Base-by-base conservation (phyloP, 1,140 invertebrate species). In the Penaeus chinensis region DNA sequence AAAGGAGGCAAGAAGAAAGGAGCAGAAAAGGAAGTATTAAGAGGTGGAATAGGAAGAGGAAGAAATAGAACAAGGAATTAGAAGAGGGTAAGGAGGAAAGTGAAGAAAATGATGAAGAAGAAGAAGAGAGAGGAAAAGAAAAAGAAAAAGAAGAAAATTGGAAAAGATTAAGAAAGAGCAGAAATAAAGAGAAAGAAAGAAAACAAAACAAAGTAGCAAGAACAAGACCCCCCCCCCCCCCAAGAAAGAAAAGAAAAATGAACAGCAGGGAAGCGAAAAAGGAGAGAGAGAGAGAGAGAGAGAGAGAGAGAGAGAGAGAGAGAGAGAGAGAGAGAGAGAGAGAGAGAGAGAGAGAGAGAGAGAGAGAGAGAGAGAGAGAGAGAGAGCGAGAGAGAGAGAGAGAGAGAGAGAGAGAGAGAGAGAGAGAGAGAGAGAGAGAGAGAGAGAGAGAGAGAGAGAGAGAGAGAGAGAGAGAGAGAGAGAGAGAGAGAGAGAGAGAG, bases 311-410 rank as follows among this genome's bases (percentile, higher is more conserved):
- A 42, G 60, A 79, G n/a, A 54, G 16, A 20, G 42, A 47, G 60
- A 10, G 3, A 42, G 16, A 79, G 22, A 37, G 60, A 11, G 37
- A 4, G 42, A 79, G 10, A 47, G 63, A 65, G 63, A 65, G 63
- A n/a, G 18, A 19, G 18, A 22, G 22, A 66, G 78, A 60, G 47
- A 80, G 47, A 80, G 42, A 18, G 47, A 60, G 47, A 80, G 78
- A 54, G 47, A 80, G 78, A 80, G 47, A 60, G 42, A 80, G 47
- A 80, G 47, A 60, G 78, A 80, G 47, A 60, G 47, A 80, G 78
- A 60, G 78, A 80, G 47, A 80, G 78, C 61, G 47, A 80, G 78
- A 80, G 32, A 11, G 76, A 10, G 54, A 60, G 42, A 80, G 37
- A 54, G 78, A 60, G 42, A 19, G 61, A 11, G 5, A 24, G 16